Base-by-base conservation (phyloP, 2,888 invertebrate genomes). In the Adelognathus sp. region DNA sequence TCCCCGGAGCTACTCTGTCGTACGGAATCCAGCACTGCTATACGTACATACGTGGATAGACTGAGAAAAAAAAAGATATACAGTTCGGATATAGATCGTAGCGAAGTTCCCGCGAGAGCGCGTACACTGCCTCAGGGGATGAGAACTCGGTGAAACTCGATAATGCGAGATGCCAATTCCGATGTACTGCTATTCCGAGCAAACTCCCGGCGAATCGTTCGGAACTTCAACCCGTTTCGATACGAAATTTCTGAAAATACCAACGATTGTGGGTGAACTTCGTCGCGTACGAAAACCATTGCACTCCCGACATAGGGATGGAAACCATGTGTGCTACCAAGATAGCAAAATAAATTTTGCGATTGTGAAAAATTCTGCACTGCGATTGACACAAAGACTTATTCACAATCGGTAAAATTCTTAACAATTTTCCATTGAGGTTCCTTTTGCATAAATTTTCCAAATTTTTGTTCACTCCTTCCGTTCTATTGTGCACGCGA, bases 131-230 rank as follows among this genome's bases (percentile, higher is more conserved):
- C 54, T 50, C 58, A 16, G 14, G 44, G 29, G 29, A n/a, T 9
- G 7, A 24, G 27, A 41, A 44, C 44, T 76, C 46, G 46, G 24
- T 33, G 50, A 76, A 76, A 79, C 44, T 80, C 70, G 76, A 81
- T 79, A 67, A 74, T 79, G 63, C 63, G 58, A 76, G 41, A 77
- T 41, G 50, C 36, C 63, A 50, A n/a, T 58, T 63, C 69, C 54
- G 39, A 50, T 69, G 29, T 58, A 18, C 7, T 33, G 18, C 41
- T n/a, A n/a, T n/a, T n/a, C n/a, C 44, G 39, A 9, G 44, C 44
- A 16, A 72, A 67, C 36, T 16, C 29, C 9, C 33, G 14, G 21
- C 3, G 46, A 39, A 31, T 71, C 61, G 29, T 11, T n/a, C 44
- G 9, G 56, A 54, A 44, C 52, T 61, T 61, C 24, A 44, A 41